Evolutionary conservation across 2,113 vertebrate genomes (phyloP), one percentile per base, ranked within the genome.

Genomic region (Takifugu flavidus): DNA sequence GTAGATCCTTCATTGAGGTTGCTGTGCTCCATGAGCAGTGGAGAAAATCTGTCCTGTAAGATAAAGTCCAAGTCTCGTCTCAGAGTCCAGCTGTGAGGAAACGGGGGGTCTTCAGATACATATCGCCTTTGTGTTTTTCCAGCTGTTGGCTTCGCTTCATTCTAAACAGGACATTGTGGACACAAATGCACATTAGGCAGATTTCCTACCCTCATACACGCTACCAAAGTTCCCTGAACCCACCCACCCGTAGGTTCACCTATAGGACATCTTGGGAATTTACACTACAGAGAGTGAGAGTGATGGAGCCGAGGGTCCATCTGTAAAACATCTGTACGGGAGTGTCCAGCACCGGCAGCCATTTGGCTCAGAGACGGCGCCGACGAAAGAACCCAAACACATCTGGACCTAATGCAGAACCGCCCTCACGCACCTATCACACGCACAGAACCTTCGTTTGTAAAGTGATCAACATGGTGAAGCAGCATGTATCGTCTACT

Each of bases 71-170:
- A 65, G 27, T 42, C 65, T 69, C 80, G 82, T 57, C 64, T 53
- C 71, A 62, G 50, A 61, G 61, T 67, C 65, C 64, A 72, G 75
- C 78, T 82, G 74, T 75, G 69, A 12, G 12, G 44, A 5, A 49
- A 54, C 26, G 51, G 53, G 20, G 56, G 50, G 31, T 25, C 20
- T 61, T 20, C 34, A 70, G 67, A 75, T 53, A 57, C 71, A 80
- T 75, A 56, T 56, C 73, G 77, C 54, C 67, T n/a, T 82, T 66
- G 56, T 85, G 80, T 81, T 89, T 86, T 77, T 82, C 86, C 79
- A 82, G 82, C 81, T 82, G 79, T 75, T 58, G 62, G 45, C 42
- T 25, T 27, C 43, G 56, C 70, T 83, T 65, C 68, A 75, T 72
- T 81, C 59, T 69, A 65, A 74, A 75, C 59, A 61, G 12, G 68